Percentiles rank a stretch among this genome's conserved stretches.
Conservation (phyloP, 1,140 invertebrate genomes). For the Pseudomyrmex sp. region DNA sequence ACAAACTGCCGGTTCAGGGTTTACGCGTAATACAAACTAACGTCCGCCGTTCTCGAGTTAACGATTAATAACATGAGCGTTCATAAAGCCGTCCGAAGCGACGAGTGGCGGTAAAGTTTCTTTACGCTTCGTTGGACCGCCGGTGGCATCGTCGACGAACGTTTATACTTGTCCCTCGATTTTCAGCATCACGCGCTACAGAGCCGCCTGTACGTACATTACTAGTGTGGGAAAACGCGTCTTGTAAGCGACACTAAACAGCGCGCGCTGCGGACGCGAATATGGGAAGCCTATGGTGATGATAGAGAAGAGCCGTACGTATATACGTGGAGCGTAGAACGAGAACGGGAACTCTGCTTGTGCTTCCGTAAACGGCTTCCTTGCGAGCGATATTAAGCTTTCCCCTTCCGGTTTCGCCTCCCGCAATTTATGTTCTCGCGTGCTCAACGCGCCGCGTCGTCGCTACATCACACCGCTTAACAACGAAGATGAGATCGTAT, state of each 20-base stretch:
- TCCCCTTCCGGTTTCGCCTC: neutral
- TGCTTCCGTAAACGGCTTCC: slow-evolving; percentile 48
- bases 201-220: neutral
- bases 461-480: slow-evolving; percentile 49
- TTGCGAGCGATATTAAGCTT: slow-evolving; percentile 39
- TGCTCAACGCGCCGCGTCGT: slow-evolving; percentile 23
- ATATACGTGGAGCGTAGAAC: neutral
- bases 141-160: neutral
- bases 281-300: slow-evolving; percentile 28
- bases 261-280: slow-evolving; percentile 5
- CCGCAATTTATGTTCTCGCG: slow-evolving; percentile 58
- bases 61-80: slow-evolving; percentile 35
- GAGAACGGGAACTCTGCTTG: slow-evolving; percentile 13
- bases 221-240: slow-evolving; percentile 19
- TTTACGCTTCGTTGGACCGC: slow-evolving; percentile 39
- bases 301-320: neutral
- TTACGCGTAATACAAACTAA: neutral
- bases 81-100: slow-evolving; percentile 3
- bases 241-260: slow-evolving; percentile 56
- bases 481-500: slow-evolving; percentile 53
- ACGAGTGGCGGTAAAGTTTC: slow-evolving; percentile 31
- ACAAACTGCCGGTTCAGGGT: neutral
- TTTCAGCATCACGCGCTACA: slow-evolving; percentile 41
- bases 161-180: slow-evolving; percentile 39
- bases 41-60: slow-evolving; percentile 14